Conservation (phyloP, 2,797 vertebrate genomes). For the Simalia tracyae region DNA sequence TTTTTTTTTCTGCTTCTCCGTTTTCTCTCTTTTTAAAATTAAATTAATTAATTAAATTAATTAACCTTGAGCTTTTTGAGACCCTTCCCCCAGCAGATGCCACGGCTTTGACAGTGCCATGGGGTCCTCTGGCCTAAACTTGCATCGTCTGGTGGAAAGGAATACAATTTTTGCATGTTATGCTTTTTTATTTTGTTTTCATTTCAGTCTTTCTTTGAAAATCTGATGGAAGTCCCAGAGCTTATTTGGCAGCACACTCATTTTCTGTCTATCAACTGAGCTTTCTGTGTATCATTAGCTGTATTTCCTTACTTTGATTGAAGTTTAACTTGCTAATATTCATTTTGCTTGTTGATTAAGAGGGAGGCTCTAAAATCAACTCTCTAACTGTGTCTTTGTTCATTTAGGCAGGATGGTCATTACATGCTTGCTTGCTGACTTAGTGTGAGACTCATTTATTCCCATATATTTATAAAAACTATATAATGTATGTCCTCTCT, state of each 20-base stretch:
- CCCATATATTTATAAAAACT: background rate
- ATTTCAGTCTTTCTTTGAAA: conserved; percentile 72
- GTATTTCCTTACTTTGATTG: conserved; percentile 55
- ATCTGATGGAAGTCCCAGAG: conserved; percentile 67
- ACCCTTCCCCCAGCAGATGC: background rate
- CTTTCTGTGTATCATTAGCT: conserved; percentile 53
- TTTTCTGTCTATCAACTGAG: conserved; percentile 52
- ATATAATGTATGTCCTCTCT: background rate
- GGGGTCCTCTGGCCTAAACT: background rate
- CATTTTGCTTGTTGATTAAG: conserved; percentile 6
- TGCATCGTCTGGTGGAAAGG: background rate
- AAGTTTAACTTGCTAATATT: conserved; percentile 31
- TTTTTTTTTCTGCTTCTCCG: too few species aligned
- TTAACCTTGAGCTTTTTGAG: background rate
- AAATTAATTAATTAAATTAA: too few species aligned
- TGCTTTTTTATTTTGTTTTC: conserved; percentile 63
- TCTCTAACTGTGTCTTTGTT: background rate
- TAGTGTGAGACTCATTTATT: background rate
- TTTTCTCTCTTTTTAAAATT: too few species aligned
- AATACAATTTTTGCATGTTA: background rate
- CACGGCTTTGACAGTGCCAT: background rate
- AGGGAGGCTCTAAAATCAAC: background rate
- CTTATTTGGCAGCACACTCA: conserved; percentile 22
- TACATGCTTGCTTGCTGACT: conserved; percentile 1
- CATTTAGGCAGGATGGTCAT: background rate